Base-by-base conservation (phyloP, 2,888 invertebrate species). In the Cosmia pyralina region DNA sequence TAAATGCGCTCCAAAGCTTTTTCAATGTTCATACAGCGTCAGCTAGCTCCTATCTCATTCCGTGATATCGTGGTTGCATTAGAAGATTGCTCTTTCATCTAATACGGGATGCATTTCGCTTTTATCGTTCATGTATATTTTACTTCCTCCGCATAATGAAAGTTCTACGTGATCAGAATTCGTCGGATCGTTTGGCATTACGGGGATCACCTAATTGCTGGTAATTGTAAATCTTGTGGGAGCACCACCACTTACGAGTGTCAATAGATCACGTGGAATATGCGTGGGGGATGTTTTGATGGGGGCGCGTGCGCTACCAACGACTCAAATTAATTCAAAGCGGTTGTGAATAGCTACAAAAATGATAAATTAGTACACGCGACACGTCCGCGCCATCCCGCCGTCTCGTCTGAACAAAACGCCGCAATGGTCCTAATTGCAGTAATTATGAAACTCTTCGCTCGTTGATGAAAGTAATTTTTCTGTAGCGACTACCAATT, bases 381-480 rank as follows among this genome's bases (percentile, higher is more conserved):
- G 90, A 93, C 94, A 94, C 94, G 94, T 94, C 88, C 91, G 85
- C 85, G 74, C 85, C 88, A 86, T 88, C 86, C 88, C 81, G 82
- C 81, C 88, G 88, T 88, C 88, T 89, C 90, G 89, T 88, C 90
- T 88, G 92, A 90, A 93, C 93, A 92, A 93, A 93, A 92, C 91
- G 90, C 90, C 89, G 91, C 91, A 89, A 90, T 90, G 90, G 87
- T 91, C 93, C 91, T 94, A 94, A 94, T 94, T 93, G 92, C 93
- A 89, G 93, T 93, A 92, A 94, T 94, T 94, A 94, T 93, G 94
- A 92, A 94, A 95, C 94, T 94, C 95, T 94, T 95, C 93, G 93
- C 93, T 91, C 92, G 92, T 91, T 94, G 93, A 95, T 95, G 94
- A 92, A 93, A 95, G 94, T 92, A 93, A 95, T 95, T 95, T 94